phyloP scores from a whole-genome alignment of 2,113 vertebrate species.

The Ursus arctos region DNA sequence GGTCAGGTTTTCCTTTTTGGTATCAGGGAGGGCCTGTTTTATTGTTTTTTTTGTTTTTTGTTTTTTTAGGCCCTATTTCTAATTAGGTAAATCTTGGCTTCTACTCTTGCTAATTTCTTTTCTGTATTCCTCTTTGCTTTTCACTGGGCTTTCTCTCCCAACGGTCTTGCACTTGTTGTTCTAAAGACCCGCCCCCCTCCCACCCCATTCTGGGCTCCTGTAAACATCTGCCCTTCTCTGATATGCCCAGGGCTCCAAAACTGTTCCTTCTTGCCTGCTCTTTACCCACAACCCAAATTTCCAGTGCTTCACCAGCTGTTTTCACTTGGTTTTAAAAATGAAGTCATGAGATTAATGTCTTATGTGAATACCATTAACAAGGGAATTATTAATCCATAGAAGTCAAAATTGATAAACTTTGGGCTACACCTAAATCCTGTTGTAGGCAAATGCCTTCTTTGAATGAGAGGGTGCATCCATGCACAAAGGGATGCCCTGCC shows the following conservation, averaged over 20 bases:
- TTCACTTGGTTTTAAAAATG: neutral
- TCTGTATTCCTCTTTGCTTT: neutral
- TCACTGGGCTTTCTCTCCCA: neutral
- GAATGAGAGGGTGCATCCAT: neutral
- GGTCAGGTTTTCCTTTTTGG: neutral
- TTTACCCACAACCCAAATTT: neutral
- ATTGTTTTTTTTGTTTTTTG: neutral
- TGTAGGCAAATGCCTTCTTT: neutral
- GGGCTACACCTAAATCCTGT: neutral
- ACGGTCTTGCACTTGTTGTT: neutral
- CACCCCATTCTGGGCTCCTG: neutral
- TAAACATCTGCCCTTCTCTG: fast-evolving
- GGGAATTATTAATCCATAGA: neutral
- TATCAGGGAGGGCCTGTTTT: neutral
- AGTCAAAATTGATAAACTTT: neutral
- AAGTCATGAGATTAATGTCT: neutral
- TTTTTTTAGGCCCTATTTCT: neutral
- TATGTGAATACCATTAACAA: neutral
- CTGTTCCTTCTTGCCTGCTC: neutral
- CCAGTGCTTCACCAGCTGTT: neutral
- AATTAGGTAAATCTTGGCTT: neutral
- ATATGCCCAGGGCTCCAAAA: neutral
- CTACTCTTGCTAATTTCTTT: neutral
- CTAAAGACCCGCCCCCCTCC: too few species aligned
- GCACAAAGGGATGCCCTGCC: neutral